Evolutionary conservation across 2,888 invertebrate genomes (phyloP).

Genomic region (Hemaris fuciformis): DNA sequence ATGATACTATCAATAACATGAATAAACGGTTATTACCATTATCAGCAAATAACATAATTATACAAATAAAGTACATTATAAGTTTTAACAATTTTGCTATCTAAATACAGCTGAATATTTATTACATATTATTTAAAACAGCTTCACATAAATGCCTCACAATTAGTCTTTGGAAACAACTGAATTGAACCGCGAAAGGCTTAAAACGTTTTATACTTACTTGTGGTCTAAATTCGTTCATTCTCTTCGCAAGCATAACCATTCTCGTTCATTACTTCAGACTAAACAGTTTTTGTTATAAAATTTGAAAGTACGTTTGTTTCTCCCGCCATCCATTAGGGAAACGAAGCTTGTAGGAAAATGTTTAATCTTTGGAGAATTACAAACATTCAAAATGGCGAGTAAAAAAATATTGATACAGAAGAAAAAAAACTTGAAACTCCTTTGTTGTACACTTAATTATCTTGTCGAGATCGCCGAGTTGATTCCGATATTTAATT

Average conservation of each 20-base stretch:
- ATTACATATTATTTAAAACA: too few relatives aligned
- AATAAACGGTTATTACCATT: too few relatives aligned
- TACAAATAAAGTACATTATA: too few relatives aligned
- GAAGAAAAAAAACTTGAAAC: conserved; percentile 38
- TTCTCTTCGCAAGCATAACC: conserved; percentile 26
- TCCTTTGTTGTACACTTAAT: conserved; percentile 58
- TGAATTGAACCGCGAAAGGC: not conserved
- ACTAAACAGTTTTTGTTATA: conserved; percentile 38
- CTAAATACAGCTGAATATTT: too few relatives aligned
- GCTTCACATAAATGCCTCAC: too few relatives aligned
- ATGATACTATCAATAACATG: too few relatives aligned
- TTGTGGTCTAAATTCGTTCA: conserved; percentile 21
- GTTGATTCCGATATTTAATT: conserved; percentile 69
- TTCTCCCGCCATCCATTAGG: conserved; percentile 58
- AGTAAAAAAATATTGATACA: conserved; percentile 36
- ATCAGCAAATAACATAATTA: too few relatives aligned
- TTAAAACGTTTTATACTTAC: conserved; percentile 5
- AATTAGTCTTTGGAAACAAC: not conserved
- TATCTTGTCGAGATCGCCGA: conserved; percentile 52
- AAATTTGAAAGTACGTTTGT: conserved; percentile 46
- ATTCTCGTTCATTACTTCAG: conserved; percentile 41
- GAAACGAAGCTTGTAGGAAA: conserved; percentile 41
- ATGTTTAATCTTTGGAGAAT: conserved; percentile 46
- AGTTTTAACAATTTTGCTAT: too few relatives aligned
- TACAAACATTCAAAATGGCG: conserved; percentile 43